Evolutionary conservation across 2,888 invertebrate species (phyloP), one percentile per base, ranked within the genome.

Genomic region (Stenolophus ochropezus): DNA sequence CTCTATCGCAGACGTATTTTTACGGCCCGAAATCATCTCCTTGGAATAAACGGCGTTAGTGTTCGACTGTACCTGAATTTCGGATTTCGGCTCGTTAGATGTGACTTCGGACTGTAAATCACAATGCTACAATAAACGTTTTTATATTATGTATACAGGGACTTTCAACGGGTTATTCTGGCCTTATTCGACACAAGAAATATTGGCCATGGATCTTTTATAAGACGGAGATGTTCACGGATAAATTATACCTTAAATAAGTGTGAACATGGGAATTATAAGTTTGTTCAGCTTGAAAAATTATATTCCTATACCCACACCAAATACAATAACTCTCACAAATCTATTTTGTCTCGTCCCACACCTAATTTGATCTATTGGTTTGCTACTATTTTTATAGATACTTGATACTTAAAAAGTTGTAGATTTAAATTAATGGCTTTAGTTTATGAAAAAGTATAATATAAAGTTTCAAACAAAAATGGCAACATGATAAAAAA

Each of bases 1-100:
- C 82, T 83, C 83, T 84, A 84, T 84, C 83, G 81, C 83, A 83
- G 81, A 82, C 80, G 82, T 84, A 83, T 83, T 84, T 84, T 84
- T 84, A 84, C 82, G 83, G 83, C 83, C 69, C 56, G 75, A 53
- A 79, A 79, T 79, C 79, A 79, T 79, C 79, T 79, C 61, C 53
- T 25, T 27, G 20, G 51, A 51, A 51, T 20, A 21, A 23, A 42
- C 33, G 77, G 61, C 61, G 58, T 42, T 58, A 33, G 53, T 53
- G 23, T 76, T 25, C 51, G 51, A 33, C 65, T 79, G 51, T 79
- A 71, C 69, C 61, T 69, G 78, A 78, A 51, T 69, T 69, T 56
- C 21, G 56, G 56, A 58, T 2, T 58, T 65, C 79, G 79, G 79
- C 79, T 69, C 69, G 51, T 79, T 51, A 79, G 79, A 79, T 69